Conservation (phyloP, 2,113 vertebrate species). For the Cephalopterus ornatus region DNA sequence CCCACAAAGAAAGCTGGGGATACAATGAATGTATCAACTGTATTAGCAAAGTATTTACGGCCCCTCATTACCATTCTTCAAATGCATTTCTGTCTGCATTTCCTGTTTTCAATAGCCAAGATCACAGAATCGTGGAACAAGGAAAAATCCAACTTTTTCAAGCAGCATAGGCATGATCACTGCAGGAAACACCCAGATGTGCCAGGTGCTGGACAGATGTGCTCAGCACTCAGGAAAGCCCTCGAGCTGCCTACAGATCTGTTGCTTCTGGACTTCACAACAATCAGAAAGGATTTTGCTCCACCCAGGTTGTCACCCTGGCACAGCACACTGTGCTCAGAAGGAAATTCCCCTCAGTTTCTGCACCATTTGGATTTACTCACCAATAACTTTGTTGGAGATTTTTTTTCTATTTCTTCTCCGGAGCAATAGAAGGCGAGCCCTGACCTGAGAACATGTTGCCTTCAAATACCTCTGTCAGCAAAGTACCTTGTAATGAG, state of each 20-base stretch:
- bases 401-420: not conserved
- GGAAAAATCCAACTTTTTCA: not conserved
- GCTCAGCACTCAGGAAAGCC: not conserved
- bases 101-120: not conserved
- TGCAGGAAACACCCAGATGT: not conserved
- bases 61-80: not conserved
- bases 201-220: not conserved
- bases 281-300: not conserved
- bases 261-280: not conserved
- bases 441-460: not conserved
- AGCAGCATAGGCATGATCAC: rapidly evolving
- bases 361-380: not conserved
- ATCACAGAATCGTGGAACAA: not conserved
- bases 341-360: not conserved
- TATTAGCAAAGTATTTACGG: not conserved
- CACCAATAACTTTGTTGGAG: not conserved
- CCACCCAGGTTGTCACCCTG: not conserved
- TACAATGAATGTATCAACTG: not conserved
- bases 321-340: not conserved
- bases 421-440: not conserved
- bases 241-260: not conserved
- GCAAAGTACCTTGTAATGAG: not conserved
- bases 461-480: not conserved
- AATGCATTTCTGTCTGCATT: not conserved
- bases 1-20: not conserved